Conservation (phyloP, 2,113 vertebrate species). For the Bungarus multicinctus region DNA sequence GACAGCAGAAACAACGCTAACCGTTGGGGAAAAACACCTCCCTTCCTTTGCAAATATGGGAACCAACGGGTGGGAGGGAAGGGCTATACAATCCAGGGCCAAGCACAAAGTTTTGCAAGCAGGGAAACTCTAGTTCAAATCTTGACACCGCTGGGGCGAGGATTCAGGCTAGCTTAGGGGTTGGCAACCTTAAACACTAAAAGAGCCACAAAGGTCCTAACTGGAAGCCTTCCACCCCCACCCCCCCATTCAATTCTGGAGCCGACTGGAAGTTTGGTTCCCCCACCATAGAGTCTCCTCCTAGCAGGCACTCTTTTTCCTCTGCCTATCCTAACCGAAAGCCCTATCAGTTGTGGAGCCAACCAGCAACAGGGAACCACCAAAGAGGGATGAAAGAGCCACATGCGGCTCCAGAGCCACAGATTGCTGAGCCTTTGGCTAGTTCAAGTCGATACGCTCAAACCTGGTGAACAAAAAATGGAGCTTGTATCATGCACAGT, state of each 20-base stretch:
- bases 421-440: background rate
- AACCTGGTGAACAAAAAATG: background rate
- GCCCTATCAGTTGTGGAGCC: too few relatives aligned
- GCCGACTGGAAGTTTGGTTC: too few relatives aligned
- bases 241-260: too few relatives aligned
- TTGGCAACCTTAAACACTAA: too few relatives aligned
- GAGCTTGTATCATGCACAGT: background rate
- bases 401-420: too few relatives aligned
- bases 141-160: background rate
- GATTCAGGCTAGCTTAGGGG: background rate
- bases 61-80: background rate
- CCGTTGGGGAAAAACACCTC: background rate
- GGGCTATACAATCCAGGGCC: background rate
- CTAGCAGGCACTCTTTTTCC: too few relatives aligned
- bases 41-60: background rate
- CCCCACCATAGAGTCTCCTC: too few relatives aligned
- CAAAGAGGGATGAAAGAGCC: too few relatives aligned
- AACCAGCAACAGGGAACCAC: too few relatives aligned
- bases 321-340: too few relatives aligned
- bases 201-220: too few relatives aligned
- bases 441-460: background rate
- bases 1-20: background rate
- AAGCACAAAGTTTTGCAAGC: background rate
- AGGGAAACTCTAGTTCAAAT: background rate
- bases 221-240: too few relatives aligned